A percentile compares a stretch with the other conserved stretches of the same genome.
phyloP scores from a whole-genome alignment of 2,888 invertebrate genomes.

The Platycnemis pennipes region DNA sequence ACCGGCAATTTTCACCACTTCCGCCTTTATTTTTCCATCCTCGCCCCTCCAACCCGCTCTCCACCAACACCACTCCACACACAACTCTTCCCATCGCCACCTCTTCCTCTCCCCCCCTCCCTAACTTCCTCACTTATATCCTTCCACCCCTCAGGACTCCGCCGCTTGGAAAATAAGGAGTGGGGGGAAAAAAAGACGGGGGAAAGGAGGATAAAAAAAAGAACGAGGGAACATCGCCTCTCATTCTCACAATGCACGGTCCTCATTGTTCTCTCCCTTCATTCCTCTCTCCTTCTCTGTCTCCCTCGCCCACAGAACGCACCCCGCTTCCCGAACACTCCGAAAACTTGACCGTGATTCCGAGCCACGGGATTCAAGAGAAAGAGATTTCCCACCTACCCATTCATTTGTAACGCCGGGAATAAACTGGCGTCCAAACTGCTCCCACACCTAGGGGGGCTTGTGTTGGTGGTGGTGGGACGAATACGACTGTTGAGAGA shows the following conservation, averaged over 20 bases:
- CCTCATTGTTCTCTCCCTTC: slow-evolving; percentile 4
- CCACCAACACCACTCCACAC: not conserved
- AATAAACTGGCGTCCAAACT: not conserved
- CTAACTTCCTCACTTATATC: not conserved
- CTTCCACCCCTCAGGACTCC: not conserved
- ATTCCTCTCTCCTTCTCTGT: not conserved
- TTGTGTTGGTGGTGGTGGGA: no score
- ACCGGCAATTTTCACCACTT: slow-evolving; percentile 51
- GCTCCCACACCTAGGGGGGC: not conserved
- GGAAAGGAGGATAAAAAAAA: not conserved
- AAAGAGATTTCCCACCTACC: not conserved
- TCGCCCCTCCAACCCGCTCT: not conserved
- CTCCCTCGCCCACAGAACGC: not conserved
- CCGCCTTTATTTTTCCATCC: slow-evolving; percentile 39
- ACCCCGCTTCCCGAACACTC: slow-evolving; percentile 9
- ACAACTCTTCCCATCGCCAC: not conserved
- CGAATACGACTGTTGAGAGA: no score
- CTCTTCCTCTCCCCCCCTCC: not conserved
- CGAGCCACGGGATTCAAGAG: not conserved
- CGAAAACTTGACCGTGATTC: slow-evolving; percentile 62
- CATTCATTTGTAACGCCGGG: slow-evolving; percentile 25
- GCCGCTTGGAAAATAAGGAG: not conserved
- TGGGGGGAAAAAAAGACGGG: not conserved
- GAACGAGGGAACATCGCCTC: slow-evolving; percentile 44
- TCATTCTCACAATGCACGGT: slow-evolving; percentile 58